These are phyloP conservation scores for Drosophila tani DNA, from an alignment of 1,140 invertebrate species.

Conservation along the genomic window DNA sequence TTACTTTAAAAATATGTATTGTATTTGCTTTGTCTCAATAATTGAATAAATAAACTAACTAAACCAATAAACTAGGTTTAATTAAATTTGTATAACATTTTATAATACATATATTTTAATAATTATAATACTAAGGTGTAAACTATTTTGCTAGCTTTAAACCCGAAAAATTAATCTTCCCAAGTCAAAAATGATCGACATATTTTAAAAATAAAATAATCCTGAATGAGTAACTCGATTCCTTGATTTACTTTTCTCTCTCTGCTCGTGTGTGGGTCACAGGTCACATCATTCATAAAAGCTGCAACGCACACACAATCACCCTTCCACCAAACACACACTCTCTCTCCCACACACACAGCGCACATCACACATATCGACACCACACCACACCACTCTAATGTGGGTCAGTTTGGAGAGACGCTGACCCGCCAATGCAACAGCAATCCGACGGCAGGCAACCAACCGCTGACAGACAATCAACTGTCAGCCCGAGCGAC, in stretches of 20 bases:
- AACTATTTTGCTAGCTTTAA: too few relatives aligned
- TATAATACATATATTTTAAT: not conserved
- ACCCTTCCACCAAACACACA: not conserved
- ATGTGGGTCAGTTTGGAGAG: slow-evolving; percentile 69
- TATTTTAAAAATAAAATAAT: not conserved
- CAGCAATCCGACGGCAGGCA: slow-evolving; percentile 12
- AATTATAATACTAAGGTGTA: not conserved
- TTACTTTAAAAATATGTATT: not conserved
- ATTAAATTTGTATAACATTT: not conserved
- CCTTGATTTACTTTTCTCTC: slow-evolving; percentile 5
- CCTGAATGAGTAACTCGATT: too few relatives aligned
- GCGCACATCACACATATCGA: slow-evolving; percentile 19
- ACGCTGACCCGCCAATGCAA: slow-evolving; percentile 17
- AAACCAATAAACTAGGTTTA: too few relatives aligned
- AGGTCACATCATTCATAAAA: slow-evolving; percentile 77
- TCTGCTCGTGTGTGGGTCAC: slow-evolving; percentile 24
- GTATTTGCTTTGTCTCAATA: too few relatives aligned
- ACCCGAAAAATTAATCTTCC: not conserved
- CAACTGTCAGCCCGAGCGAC: slow-evolving; percentile 61
- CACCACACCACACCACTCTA: slow-evolving; percentile 26
- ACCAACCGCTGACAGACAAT: slow-evolving; percentile 71
- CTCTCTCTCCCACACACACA: not conserved
- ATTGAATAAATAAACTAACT: too few relatives aligned
- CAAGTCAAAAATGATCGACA: too few relatives aligned
- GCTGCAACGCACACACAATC: slow-evolving; percentile 27